phyloP scores from a whole-genome alignment of 2,113 vertebrate species.

The Sapayoa aenigma region DNA sequence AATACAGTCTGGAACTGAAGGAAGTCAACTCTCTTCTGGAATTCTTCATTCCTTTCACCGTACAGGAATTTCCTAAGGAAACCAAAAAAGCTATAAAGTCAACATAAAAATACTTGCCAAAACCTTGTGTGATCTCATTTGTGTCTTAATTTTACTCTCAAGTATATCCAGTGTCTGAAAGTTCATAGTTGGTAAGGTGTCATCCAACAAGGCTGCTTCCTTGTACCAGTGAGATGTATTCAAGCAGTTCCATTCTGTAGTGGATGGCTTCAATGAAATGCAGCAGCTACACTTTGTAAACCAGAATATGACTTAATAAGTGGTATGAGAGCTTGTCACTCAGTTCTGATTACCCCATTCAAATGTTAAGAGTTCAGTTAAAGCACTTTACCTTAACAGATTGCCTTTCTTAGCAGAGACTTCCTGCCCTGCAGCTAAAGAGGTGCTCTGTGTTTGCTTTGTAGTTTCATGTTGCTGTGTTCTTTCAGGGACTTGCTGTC shows the following conservation, averaged over 20 bases:
- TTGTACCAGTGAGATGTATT: background rate
- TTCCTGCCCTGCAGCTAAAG: background rate
- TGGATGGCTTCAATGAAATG: background rate
- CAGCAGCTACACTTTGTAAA: background rate
- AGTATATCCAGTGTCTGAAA: background rate
- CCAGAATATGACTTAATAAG: background rate
- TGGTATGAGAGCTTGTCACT: background rate
- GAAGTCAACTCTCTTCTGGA: slow-evolving; percentile 82
- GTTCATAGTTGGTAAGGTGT: background rate
- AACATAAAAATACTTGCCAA: slow-evolving; percentile 69
- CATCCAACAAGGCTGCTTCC: background rate
- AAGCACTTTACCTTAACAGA: background rate
- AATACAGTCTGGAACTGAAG: slow-evolving; percentile 84
- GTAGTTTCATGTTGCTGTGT: background rate
- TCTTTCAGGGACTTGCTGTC: background rate
- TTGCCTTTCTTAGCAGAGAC: background rate
- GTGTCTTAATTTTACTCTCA: slow-evolving; percentile 5
- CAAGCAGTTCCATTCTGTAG: background rate
- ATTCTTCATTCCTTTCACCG: slow-evolving; percentile 86
- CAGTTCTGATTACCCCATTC: background rate
- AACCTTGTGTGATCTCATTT: background rate
- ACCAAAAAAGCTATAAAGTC: slow-evolving; percentile 71
- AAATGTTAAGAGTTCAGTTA: background rate
- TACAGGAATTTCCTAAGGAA: slow-evolving; percentile 76
- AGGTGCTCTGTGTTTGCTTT: background rate